A percentile compares a stretch with the other conserved stretches of the same genome.
Evolutionary conservation across 2,797 vertebrate species (phyloP).

Genomic region (Xenops minutus): DNA sequence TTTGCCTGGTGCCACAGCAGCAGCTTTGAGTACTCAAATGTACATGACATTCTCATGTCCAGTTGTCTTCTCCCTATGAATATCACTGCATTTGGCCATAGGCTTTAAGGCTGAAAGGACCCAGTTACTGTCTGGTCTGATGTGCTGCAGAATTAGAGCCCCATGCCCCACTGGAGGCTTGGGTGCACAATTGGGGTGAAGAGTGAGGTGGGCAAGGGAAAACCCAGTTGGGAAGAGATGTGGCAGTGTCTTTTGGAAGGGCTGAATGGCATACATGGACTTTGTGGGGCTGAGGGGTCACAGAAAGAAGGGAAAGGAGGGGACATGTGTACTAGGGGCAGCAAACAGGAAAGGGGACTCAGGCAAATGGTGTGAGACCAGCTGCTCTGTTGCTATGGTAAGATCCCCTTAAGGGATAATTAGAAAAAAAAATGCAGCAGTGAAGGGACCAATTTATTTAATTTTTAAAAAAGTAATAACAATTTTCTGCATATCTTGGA

Average conservation of each 20-base stretch:
- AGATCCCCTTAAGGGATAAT: not conserved
- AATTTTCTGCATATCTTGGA: not conserved
- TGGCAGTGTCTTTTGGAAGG: not conserved
- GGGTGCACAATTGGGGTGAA: rapidly evolving
- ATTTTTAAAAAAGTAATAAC: not conserved
- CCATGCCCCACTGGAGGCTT: rapidly evolving
- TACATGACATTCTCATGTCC: not conserved
- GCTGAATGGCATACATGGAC: rapidly evolving
- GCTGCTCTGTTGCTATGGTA: not conserved
- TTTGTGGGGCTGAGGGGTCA: no score
- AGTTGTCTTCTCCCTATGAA: not conserved
- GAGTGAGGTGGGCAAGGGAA: not conserved
- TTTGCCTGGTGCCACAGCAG: not conserved
- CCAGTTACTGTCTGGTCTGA: rapidly evolving
- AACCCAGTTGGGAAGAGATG: rapidly evolving
- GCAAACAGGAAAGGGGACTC: not conserved
- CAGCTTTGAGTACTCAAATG: not conserved
- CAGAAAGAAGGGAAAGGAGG: rapidly evolving
- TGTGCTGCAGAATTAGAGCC: not conserved
- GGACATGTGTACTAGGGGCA: rapidly evolving
- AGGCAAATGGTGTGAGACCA: not conserved
- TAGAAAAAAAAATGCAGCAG: not conserved
- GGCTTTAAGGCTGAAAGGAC: not conserved
- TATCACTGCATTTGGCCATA: not conserved
- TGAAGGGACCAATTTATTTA: not conserved